Percentiles rank a stretch among this genome's conserved stretches.
These are phyloP conservation scores for Elanus axillaris DNA, from an alignment of 2,113 vertebrate genomes.

Conservation along the genomic window DNA sequence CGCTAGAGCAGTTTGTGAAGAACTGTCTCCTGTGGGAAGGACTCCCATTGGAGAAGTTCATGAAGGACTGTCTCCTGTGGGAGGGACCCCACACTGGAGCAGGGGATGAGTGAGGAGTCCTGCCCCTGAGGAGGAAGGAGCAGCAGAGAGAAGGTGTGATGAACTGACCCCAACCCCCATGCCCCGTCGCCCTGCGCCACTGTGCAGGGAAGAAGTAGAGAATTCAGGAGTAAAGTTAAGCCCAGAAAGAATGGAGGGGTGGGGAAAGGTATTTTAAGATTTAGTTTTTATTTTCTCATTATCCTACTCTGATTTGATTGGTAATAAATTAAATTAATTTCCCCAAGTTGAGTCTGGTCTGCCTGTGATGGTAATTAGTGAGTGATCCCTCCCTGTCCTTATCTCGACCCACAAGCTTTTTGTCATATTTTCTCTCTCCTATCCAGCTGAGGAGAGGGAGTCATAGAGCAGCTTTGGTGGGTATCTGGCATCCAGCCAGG, in stretches of 20 bases:
- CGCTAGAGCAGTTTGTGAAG: too few relatives aligned
- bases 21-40: too few relatives aligned
- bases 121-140: background rate
- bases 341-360: background rate
- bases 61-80: background rate
- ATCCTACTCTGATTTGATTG: background rate
- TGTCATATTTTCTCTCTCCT: background rate
- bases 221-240: background rate
- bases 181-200: background rate
- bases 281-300: background rate
- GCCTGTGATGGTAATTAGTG: background rate
- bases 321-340: background rate
- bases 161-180: background rate
- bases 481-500: background rate
- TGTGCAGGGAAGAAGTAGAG: background rate
- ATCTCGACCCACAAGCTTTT: background rate
- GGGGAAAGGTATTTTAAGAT: background rate
- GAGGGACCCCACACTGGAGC: background rate
- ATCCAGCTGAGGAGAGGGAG: background rate
- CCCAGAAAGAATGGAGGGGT: background rate
- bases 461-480: background rate
- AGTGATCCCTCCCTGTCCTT: background rate
- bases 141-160: rapidly evolving
- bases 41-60: rapidly evolving
- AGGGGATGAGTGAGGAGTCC: background rate